These are phyloP conservation scores for Empidonax alnorum DNA, from an alignment of 2,113 vertebrate genomes.

Conservation along the genomic window DNA sequence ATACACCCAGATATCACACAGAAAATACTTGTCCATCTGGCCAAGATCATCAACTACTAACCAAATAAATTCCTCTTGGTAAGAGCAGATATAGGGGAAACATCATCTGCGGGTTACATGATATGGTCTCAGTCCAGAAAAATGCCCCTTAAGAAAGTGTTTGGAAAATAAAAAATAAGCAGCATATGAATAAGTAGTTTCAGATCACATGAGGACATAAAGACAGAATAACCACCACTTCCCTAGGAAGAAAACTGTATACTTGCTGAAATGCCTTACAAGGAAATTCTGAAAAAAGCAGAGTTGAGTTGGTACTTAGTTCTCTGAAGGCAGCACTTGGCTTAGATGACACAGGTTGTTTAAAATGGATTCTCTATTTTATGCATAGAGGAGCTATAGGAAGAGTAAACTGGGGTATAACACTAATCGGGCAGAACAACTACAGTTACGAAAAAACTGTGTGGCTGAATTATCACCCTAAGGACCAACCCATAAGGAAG, in stretches of 20 bases:
- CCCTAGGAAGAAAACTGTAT: background rate
- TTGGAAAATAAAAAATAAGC: background rate
- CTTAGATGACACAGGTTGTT: background rate
- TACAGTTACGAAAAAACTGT: background rate
- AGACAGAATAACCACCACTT: background rate
- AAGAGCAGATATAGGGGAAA: background rate
- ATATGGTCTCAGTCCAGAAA: background rate
- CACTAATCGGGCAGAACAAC: background rate
- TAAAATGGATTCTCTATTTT: background rate
- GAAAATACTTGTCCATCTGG: background rate
- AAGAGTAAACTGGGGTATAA: background rate
- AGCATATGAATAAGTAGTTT: background rate
- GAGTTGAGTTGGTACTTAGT: background rate
- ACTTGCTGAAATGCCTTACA: background rate
- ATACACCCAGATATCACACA: background rate
- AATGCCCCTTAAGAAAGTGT: background rate
- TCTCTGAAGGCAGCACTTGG: background rate
- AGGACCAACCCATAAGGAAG: background rate
- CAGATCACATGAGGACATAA: accelerated
- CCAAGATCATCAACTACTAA: background rate
- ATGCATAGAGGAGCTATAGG: background rate
- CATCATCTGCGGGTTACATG: background rate
- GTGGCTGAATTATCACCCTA: background rate
- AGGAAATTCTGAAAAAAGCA: background rate
- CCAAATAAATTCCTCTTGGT: background rate